Conservation (phyloP, 2,797 vertebrate species). For the Crossoptilon crossoptilon region DNA sequence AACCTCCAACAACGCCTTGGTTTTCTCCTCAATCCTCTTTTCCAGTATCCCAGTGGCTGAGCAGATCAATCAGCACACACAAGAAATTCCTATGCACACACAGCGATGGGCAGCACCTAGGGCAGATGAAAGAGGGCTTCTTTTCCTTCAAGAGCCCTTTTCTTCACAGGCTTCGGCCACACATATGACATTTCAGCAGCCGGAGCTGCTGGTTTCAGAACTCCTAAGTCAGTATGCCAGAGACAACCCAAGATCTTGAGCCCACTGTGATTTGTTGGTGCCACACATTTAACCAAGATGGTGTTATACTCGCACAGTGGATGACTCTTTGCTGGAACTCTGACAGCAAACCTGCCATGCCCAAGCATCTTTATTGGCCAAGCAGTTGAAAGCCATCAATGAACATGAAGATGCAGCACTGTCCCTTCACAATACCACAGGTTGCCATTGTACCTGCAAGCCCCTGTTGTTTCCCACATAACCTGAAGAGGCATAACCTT, state of each 20-base stretch:
- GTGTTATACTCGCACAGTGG: neutral
- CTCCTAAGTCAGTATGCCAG: neutral
- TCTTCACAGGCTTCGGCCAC: neutral
- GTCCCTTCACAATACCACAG: neutral
- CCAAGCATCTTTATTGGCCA: neutral
- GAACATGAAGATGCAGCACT: neutral
- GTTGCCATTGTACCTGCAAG: neutral
- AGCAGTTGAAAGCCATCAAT: neutral
- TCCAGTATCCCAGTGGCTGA: constrained; percentile 15
- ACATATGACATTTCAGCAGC: neutral
- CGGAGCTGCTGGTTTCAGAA: neutral
- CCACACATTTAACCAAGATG: neutral
- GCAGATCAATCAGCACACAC: neutral
- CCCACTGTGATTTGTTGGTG: rapidly evolving
- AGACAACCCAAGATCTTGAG: neutral
- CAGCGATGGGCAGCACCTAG: neutral
- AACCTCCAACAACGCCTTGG: neutral
- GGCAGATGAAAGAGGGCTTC: neutral
- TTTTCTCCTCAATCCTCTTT: constrained; percentile 26
- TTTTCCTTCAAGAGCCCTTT: neutral
- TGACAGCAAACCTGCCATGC: neutral
- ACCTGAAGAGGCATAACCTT: neutral
- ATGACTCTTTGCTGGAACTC: neutral
- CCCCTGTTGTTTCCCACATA: neutral
- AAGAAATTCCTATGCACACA: neutral